Conservation (phyloP, 1,140 invertebrate genomes). For the Coelopa frigida region DNA sequence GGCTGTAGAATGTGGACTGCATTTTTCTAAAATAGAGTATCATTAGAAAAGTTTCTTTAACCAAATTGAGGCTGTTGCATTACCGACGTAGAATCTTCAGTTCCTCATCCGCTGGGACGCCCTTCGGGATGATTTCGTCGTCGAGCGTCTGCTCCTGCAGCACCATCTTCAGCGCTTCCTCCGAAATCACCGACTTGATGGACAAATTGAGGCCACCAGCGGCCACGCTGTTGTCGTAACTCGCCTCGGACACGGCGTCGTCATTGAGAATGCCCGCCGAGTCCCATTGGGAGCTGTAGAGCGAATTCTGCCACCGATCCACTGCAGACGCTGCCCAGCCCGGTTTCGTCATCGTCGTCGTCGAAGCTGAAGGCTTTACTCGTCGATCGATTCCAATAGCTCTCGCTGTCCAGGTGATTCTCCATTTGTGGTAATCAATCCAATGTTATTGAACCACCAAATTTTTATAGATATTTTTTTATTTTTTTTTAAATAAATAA, state of each 20-base stretch:
- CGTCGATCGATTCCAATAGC: conserved; percentile 41
- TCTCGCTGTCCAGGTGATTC: conserved; percentile 27
- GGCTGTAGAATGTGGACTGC: conserved; percentile 34
- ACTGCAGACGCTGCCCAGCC: background rate
- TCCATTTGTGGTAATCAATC: conserved; percentile 1
- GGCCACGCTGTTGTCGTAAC: conserved; percentile 21
- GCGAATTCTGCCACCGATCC: conserved; percentile 5
- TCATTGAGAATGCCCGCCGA: conserved; percentile 30
- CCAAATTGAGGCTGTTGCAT: background rate
- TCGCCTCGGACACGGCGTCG: conserved; percentile 36
- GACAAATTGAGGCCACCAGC: conserved; percentile 24
- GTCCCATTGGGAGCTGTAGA: conserved; percentile 9
- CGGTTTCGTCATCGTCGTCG: conserved; percentile 30
- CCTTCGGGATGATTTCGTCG: conserved; percentile 31
- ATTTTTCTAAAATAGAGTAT: conserved; percentile 21
- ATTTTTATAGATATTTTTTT: background rate
- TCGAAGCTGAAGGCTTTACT: conserved; percentile 41
- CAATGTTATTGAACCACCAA: conserved; percentile 2
- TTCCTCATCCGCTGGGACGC: conserved; percentile 32
- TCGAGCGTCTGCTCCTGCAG: conserved; percentile 32
- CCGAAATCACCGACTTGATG: conserved; percentile 31
- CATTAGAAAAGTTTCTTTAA: conserved; percentile 2
- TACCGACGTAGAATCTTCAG: conserved; percentile 25
- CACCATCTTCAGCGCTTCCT: conserved; percentile 29
- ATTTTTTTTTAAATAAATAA: background rate